Base-by-base conservation (phyloP, 2,888 invertebrate species). In the Melitaea athalia region DNA sequence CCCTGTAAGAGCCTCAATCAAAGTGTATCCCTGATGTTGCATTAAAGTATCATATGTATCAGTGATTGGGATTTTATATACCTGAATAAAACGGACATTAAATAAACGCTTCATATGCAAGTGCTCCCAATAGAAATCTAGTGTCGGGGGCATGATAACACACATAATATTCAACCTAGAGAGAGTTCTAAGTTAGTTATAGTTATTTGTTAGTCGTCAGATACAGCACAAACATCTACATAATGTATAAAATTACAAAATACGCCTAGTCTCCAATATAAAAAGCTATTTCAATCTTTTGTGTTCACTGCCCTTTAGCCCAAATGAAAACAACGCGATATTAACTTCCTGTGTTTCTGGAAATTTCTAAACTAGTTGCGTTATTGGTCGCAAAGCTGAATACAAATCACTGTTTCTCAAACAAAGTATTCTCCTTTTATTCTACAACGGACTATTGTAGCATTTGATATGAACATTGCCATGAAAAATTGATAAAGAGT, bases 301-400 rank as follows among this genome's bases (percentile, higher is more conserved):
- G 38, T 55, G 55, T 38, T 33, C 31, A 11, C 31, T 14, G 24
- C 33, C 55, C n/a, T 55, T 55, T 55, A 33, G n/a, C 33, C 33
- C 12, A 55, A 55, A 55, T 45, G 45, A 43, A 17, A 52, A 59
- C 53, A 17, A 45, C 52, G 45, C 53, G 60, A 66, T 60, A 60
- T 52, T 50, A 50, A 50, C 38, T 38, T 53, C 47, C 60, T 66
- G 53, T 17, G 53, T 66, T 52, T 15, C 59, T 42, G 33, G n/a
- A 17, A 38, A 38, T 38, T 38, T 38, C 38, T 38, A 0, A 5
- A 17, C 65, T 12, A 60, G 24, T 12, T 15, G 38, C 57, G 42
- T 57, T 66, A 66, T 66, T 66, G 66, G 61, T 55, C 15, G 43
- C 55, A 45, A 33, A 15, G 47, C 38, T 61, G 61, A 61, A 66